Evolutionary conservation across 2,888 invertebrate genomes (phyloP).

Genomic region (Microplitis manilae): DNA sequence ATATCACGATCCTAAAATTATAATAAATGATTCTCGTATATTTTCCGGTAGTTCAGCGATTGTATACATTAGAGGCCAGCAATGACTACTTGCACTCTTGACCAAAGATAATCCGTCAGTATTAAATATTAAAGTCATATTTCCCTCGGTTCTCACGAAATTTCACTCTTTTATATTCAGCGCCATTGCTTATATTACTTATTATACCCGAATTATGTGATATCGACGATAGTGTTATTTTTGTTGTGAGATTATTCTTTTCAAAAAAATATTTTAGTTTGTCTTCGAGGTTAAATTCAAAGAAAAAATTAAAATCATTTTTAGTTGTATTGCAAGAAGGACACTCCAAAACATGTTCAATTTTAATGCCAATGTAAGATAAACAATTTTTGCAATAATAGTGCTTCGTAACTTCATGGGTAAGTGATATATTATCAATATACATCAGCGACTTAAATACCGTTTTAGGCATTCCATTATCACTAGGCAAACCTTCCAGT

Average conservation of each 20-base stretch:
- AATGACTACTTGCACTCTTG: constrained; percentile 44
- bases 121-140: constrained; percentile 44
- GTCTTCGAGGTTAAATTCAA: too few species aligned
- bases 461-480: too few species aligned
- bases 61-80: constrained; percentile 45
- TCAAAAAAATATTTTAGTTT: too few species aligned
- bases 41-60: constrained; percentile 40
- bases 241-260: constrained; percentile 5
- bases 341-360: too few species aligned
- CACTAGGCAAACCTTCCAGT: too few species aligned
- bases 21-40: constrained; percentile 38
- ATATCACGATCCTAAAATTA: constrained; percentile 41
- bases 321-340: too few species aligned
- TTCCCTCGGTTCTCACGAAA: constrained; percentile 35
- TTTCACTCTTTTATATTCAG: constrained; percentile 11
- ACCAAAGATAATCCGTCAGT: constrained; percentile 44
- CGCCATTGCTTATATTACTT: neutral
- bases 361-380: too few species aligned
- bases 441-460: too few species aligned
- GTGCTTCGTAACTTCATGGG: too few species aligned
- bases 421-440: too few species aligned
- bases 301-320: too few species aligned
- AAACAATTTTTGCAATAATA: too few species aligned
- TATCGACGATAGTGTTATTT: neutral
- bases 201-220: neutral